Base-by-base conservation (phyloP, 2,797 vertebrate species). In the Dipus sagitta region DNA sequence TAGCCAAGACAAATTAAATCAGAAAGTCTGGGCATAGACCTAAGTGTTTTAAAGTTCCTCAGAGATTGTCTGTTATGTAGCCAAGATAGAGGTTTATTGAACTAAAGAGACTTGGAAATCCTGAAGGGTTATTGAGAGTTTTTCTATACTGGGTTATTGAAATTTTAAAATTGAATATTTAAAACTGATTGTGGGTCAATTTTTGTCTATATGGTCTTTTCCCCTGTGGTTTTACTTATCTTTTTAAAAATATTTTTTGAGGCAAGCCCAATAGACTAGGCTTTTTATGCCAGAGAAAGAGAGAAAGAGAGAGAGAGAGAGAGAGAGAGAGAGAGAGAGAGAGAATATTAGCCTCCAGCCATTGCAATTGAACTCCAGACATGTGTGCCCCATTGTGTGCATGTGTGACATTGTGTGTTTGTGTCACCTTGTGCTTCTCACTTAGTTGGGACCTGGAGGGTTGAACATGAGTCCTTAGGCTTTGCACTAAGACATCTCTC, bases 1-100 rank as follows among this genome's bases (percentile, higher is more conserved):
- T 3, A 71, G 83, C 38, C n/a, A 81, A 54, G 76, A 67, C 18
- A 90, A 88, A 88, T 62, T 88, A 91, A 88, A 83, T 79, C n/a
- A 91, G 65, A 58, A 70, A 64, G 34, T 92, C 75, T 92, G 38
- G 10, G 13, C 58, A 76, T 93, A 72, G 42, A 28, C 42, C 76
- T 92, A 54, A 47, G 20, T 81, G 30, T 81, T 93, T 84, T 26
- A 32, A 88, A 60, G 64, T 77, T 88, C 30, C 20, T 42, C 24
- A 86, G 85, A 67, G 28, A 85, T 86, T 92, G 24, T 81, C n/a
- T 88, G 71, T 70, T 23, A 52, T 60, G 15, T 32, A 93, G 20
- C 54, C 47, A 86, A 92, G 8, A 76, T 86, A 71, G 21, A 72
- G 28, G 84, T 42, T n/a, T 86, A 52, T 77, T 86, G 70, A 71